phyloP scores from a whole-genome alignment of 2,113 vertebrate genomes.

The Embiotoca jacksoni region DNA sequence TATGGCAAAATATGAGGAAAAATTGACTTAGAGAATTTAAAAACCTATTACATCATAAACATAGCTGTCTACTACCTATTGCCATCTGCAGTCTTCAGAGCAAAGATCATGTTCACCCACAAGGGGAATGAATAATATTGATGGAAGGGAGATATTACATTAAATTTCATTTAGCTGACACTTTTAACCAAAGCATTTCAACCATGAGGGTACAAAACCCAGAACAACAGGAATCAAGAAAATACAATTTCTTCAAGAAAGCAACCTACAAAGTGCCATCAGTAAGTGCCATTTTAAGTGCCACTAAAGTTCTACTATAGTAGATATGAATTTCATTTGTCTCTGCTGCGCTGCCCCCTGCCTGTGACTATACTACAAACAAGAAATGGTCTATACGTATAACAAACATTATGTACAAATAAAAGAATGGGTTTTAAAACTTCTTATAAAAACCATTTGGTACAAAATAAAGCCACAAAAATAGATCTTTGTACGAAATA shows the following conservation, averaged over 20 bases:
- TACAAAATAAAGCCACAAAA: slow-evolving; percentile 77
- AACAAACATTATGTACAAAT: slow-evolving; percentile 49
- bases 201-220: too few relatives aligned
- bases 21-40: neutral
- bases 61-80: neutral
- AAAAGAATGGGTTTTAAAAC: slow-evolving; percentile 37
- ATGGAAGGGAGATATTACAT: neutral
- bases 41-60: slow-evolving; percentile 13
- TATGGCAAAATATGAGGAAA: neutral
- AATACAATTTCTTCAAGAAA: too few relatives aligned
- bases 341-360: slow-evolving; percentile 74
- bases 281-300: too few relatives aligned
- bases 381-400: slow-evolving; percentile 14
- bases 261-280: too few relatives aligned
- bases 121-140: neutral
- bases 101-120: slow-evolving; percentile 6
- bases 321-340: slow-evolving; percentile 36
- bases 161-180: too few relatives aligned
- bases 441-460: slow-evolving; percentile 60
- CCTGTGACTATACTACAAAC: slow-evolving; percentile 28
- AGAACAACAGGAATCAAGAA: too few relatives aligned
- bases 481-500: slow-evolving; percentile 79
- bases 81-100: slow-evolving; percentile 12
- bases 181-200: too few relatives aligned
- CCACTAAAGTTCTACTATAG: too few relatives aligned